Conservation (phyloP, 2,797 vertebrate species). For the Sebastes nivosus region DNA sequence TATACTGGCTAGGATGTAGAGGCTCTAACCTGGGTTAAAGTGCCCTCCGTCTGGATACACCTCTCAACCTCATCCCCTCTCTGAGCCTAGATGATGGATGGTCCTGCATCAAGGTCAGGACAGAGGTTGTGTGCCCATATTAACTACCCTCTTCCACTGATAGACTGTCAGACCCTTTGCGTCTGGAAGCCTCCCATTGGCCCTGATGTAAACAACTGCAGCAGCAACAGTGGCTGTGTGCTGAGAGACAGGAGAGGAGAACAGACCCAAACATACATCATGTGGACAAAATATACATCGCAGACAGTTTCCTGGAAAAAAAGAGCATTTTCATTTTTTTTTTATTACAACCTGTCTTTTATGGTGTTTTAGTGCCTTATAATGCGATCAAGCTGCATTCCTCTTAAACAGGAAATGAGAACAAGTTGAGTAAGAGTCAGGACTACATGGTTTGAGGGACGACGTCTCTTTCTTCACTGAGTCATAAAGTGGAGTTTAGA, state of each 20-base stretch:
- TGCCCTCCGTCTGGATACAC: slow-evolving; percentile 74
- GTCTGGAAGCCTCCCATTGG: slow-evolving; percentile 50
- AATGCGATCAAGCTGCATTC: slow-evolving; percentile 38
- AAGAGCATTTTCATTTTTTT: background rate
- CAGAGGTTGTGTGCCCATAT: slow-evolving; percentile 64
- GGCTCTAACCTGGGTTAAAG: slow-evolving; percentile 82
- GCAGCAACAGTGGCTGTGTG: slow-evolving; percentile 10
- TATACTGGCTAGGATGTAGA: slow-evolving; percentile 33
- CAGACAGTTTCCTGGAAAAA: background rate
- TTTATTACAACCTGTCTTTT: slow-evolving; percentile 24
- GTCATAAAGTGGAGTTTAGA: slow-evolving; percentile 46
- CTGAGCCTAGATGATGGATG: slow-evolving; percentile 65
- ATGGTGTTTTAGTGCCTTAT: slow-evolving; percentile 39
- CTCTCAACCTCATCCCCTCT: slow-evolving; percentile 47
- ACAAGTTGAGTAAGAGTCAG: slow-evolving; percentile 26
- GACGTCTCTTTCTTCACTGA: slow-evolving; percentile 48
- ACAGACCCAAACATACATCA: slow-evolving; percentile 1
- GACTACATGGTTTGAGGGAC: slow-evolving; percentile 20
- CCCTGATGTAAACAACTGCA: slow-evolving; percentile 63
- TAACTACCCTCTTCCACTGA: slow-evolving; percentile 64
- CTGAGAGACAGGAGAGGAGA: slow-evolving; percentile 1
- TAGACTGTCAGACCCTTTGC: slow-evolving; percentile 61
- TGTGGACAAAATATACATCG: slow-evolving; percentile 7
- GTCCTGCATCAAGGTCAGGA: slow-evolving; percentile 67
- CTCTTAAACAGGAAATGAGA: slow-evolving; percentile 56